Percentiles rank a stretch among this genome's conserved stretches.
Evolutionary conservation across 2,797 vertebrate genomes (phyloP).

Genomic region (Gallinago nigripennis): DNA sequence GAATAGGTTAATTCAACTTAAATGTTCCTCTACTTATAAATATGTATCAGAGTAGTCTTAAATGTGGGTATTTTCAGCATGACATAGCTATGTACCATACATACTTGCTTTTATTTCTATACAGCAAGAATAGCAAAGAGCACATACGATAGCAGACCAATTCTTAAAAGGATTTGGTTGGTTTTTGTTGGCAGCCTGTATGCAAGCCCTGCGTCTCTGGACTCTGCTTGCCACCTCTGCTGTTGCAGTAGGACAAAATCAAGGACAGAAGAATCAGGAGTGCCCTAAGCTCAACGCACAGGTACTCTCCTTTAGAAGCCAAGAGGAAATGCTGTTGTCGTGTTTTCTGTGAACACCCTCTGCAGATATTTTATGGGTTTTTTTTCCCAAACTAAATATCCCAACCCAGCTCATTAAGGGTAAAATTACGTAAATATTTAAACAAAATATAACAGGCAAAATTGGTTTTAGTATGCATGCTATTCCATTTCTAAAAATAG

Average conservation of each 20-base stretch:
- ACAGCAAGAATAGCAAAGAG: conserved; percentile 11
- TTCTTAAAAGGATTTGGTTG: conserved; percentile 65
- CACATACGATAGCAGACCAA: conserved; percentile 23
- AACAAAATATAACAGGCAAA: neutral
- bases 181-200: conserved; percentile 71
- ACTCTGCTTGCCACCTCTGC: conserved; percentile 66
- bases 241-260: conserved; percentile 68
- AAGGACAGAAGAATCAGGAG: conserved; percentile 72
- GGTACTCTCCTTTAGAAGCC: conserved; percentile 65
- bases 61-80: neutral
- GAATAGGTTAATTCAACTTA: neutral
- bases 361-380: neutral
- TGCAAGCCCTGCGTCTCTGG: conserved; percentile 67
- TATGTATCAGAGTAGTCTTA: neutral
- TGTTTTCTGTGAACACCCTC: neutral
- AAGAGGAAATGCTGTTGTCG: conserved; percentile 1
- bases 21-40: neutral
- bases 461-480: neutral
- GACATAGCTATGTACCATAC: neutral
- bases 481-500: neutral
- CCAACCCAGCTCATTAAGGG: neutral
- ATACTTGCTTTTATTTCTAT: conserved; percentile 32
- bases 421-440: neutral
- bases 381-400: neutral
- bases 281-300: conserved; percentile 64